phyloP scores from a whole-genome alignment of 2,113 vertebrate genomes.

The Bubo blakistoni region DNA sequence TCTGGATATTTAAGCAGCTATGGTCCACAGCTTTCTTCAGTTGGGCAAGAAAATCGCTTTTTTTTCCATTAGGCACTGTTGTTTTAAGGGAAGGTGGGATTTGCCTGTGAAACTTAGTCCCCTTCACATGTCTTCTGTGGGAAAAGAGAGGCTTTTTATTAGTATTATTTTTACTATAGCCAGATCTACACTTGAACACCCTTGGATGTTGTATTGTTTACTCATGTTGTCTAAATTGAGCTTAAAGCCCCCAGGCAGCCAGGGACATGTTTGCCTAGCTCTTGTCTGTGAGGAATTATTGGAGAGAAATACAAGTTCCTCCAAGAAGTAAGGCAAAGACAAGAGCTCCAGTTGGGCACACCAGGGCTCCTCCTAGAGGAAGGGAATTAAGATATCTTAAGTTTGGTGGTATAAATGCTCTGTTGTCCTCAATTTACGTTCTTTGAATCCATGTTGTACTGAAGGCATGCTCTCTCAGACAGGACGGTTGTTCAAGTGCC shows the following conservation, averaged over 20 bases:
- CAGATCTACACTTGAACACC: not conserved
- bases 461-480: not conserved
- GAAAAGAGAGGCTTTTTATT: not conserved
- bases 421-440: not conserved
- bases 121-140: not conserved
- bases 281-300: not conserved
- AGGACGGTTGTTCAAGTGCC: not conserved
- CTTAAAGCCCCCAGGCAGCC: not conserved
- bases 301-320: not conserved
- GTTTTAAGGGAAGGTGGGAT: not conserved
- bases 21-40: not conserved
- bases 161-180: not conserved
- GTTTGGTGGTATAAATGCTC: not conserved
- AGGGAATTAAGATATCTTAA: not conserved
- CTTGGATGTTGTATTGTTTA: not conserved
- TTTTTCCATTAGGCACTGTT: fast-evolving
- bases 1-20: not conserved
- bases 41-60: not conserved
- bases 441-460: not conserved
- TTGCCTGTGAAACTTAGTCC: not conserved
- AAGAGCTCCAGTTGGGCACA: not conserved
- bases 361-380: not conserved
- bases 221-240: not conserved
- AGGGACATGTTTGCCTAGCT: not conserved
- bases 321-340: not conserved